Base-by-base conservation (phyloP, 2,113 vertebrate species). In the Geothlypis trichas region DNA sequence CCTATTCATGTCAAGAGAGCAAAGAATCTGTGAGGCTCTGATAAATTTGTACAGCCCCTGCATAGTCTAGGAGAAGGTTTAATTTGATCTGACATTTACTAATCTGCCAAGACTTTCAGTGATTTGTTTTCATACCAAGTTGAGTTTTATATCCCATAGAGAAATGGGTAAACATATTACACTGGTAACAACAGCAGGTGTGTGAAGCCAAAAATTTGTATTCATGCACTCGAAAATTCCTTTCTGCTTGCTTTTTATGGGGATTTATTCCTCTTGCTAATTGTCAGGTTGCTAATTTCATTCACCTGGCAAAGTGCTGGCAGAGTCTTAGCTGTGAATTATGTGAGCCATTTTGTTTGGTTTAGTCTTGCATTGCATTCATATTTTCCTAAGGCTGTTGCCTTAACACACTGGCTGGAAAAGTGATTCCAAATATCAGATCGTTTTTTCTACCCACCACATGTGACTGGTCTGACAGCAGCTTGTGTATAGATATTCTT, bases 31-130 rank as follows among this genome's bases (percentile, higher is more conserved):
- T 42, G 89, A 93, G 65, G 58, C 44, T 58, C 15, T 71, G 73
- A 94, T 81, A 88, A 88, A 75, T 96, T 89, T 89, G 58, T 86
- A 62, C 72, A 58, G 82, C 27, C 74, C 33, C 69, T 61, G 72
- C 46, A 30, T 39, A 62, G 58, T 61, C 20, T 71, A 28, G 71
- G 88, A 66, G 69, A 75, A 72, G 58, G 72, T 89, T 82, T 90
- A 51, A 82, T 76, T 83, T 96, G 87, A 96, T 86, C 37, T 97
- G 96, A 91, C 58, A 0, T 71, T 94, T 95, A 78, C 69, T 95
- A 96, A 95, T 93, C 73, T 91, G 77, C 87, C 61, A 77, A 87
- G 96, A 80, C 82, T 89, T 96, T 37, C 72, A 74, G 28, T 92
- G 88, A 83, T 93, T 72, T 93, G 77, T 94, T 96, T 96, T 96